Conservation (phyloP, 2,113 vertebrate genomes). For the Paradoxurus hermaphroditus region DNA sequence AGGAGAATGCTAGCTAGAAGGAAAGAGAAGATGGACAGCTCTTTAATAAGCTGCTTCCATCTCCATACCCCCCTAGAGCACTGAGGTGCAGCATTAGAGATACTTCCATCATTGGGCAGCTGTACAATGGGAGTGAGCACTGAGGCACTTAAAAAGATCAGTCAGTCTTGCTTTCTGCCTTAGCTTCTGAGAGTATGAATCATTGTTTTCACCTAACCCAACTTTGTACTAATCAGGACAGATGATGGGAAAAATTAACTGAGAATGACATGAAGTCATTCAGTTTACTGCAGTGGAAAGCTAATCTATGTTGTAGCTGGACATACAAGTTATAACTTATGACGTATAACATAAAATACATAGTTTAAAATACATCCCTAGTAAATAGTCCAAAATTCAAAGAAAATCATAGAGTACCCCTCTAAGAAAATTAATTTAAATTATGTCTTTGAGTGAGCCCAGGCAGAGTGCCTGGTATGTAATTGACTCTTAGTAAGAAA, state of each 20-base stretch:
- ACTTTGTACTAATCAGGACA: background rate
- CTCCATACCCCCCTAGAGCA: background rate
- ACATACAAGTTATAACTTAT: background rate
- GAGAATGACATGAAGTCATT: background rate
- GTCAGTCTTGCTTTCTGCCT: background rate
- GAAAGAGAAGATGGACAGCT: background rate
- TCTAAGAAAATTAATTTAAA: background rate
- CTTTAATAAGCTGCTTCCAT: background rate
- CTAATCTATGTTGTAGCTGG: background rate
- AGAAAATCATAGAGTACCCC: background rate
- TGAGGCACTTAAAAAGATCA: background rate
- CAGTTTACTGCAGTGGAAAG: background rate
- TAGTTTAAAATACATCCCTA: background rate
- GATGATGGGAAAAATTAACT: background rate
- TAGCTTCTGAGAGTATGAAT: background rate
- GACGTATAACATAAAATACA: background rate
- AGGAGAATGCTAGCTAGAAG: background rate
- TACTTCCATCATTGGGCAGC: background rate
- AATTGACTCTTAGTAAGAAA: background rate
- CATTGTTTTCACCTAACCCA: conserved; percentile 8
- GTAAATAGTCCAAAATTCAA: background rate
- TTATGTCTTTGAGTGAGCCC: background rate
- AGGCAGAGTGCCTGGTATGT: background rate
- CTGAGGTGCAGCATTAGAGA: background rate
- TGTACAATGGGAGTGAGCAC: background rate